Base-by-base conservation (phyloP, 1,140 invertebrate species). In the Meloidogyne hapla region DNA sequence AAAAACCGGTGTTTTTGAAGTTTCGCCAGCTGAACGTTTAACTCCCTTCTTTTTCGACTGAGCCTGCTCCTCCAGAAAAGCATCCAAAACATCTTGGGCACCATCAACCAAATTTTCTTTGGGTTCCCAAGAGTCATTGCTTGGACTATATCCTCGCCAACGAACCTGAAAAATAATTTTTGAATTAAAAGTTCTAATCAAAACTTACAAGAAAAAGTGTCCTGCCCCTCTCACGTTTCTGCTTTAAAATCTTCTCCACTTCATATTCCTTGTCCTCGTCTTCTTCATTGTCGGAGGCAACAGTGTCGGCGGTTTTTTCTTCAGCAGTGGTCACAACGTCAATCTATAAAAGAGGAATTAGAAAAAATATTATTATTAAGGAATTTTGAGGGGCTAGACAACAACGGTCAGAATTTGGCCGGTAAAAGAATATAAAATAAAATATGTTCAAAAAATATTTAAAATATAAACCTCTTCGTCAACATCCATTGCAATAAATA, bases 111-210 rank as follows among this genome's bases (percentile, higher is more conserved):
- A 33, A n/a, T 69, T 69, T 2, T 69, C 68, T 33, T 65, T 2
- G 9, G 74, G 74, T 21, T 75, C 73, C 74, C 74, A 75, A 9
- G 74, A 38, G 23, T 75, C 74, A 12, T 69, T 6, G 0, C 12
- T 45, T 6, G 28, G 15, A 8, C 18, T 3, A 26, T 75, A 75
- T 15, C 68, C 68, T 15, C 67, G 69, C 74, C 74, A 75, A 1
- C 40, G 65, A 40, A 75, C 40, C 74, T 75, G 12, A 75, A 68
- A 66, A n/a, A 26, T 6, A 68, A n/a, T 25, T 18, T 23, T 21
- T 61, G 5, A 8, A 10, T 42, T 21, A 45, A 33, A 23, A 23
- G 2, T 5, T 1, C 12, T 64, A 64, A 25, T 28, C 12, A 65
- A 15, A 26, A 33, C 33, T 63, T 23, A 26, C 26, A 64, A 73